These are phyloP conservation scores for Clunio marinus DNA, from an alignment of 2,888 invertebrate genomes.

Conservation along the genomic window DNA sequence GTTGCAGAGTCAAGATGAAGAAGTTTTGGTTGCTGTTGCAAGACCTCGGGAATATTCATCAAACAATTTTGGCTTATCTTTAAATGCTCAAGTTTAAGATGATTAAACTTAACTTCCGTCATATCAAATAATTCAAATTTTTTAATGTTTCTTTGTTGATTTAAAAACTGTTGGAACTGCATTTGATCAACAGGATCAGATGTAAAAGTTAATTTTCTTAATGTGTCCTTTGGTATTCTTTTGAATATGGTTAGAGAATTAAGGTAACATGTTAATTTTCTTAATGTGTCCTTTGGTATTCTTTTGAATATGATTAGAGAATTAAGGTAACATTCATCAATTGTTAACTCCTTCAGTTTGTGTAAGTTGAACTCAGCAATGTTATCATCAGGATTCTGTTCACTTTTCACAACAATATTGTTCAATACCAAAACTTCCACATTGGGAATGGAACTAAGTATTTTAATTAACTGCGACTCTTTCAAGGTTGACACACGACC, in stretches of 20 bases:
- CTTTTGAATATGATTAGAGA: neutral
- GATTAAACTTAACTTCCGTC: neutral
- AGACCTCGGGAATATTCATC: neutral
- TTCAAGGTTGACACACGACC: neutral
- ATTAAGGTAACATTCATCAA: neutral
- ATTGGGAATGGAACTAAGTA: neutral
- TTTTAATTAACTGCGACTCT: neutral
- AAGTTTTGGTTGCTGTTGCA: slow-evolving; percentile 18
- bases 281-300: neutral
- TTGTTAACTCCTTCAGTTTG: neutral
- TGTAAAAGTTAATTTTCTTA: neutral
- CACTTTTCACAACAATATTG: neutral
- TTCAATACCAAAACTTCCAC: neutral
- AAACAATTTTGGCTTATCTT: slow-evolving; percentile 22
- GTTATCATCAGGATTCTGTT: neutral
- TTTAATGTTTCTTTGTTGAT: slow-evolving; percentile 14
- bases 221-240: neutral
- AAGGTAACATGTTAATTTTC: too few species aligned
- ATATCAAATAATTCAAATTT: slow-evolving; percentile 28
- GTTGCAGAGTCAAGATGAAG: slow-evolving; percentile 16
- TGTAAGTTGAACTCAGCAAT: too few species aligned
- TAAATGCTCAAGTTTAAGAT: slow-evolving; percentile 15
- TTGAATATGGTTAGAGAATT: too few species aligned
- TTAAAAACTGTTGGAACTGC: slow-evolving; percentile 6
- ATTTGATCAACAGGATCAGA: neutral